Evolutionary conservation across 2,113 vertebrate genomes (phyloP).

Genomic region (western clawed frog (Xenopus tropicalis)): DNA sequence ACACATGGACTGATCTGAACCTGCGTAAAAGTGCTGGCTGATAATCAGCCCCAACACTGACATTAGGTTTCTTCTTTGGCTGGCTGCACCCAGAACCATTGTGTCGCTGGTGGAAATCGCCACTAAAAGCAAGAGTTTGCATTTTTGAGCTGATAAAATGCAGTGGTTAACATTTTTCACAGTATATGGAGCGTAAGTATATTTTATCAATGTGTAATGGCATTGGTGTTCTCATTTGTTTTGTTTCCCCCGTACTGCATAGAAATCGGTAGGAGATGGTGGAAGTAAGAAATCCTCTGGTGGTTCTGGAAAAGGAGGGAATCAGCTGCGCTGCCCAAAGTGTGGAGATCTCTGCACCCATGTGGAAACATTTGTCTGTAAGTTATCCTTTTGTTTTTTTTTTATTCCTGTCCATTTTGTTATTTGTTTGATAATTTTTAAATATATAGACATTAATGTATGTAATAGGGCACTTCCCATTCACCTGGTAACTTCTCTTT

Average conservation of each 20-base stretch:
- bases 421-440: conserved; percentile 1
- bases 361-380: conserved; percentile 96
- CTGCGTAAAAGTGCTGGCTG: too few species aligned
- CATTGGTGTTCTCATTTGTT: neutral
- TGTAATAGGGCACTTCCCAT: neutral
- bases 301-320: conserved; percentile 88
- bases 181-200: too few species aligned
- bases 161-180: too few species aligned
- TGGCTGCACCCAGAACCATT: too few species aligned
- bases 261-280: conserved; percentile 81
- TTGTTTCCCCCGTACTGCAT: conserved; percentile 14
- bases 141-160: too few species aligned
- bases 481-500: neutral
- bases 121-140: too few species aligned
- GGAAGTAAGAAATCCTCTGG: conserved; percentile 79
- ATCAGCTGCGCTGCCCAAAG: conserved; percentile 91
- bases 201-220: too few species aligned
- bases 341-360: conserved; percentile 95
- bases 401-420: conserved; percentile 16
- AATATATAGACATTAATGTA: neutral
- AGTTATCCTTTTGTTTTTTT: conserved; percentile 57
- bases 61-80: too few species aligned
- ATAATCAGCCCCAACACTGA: too few species aligned
- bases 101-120: too few species aligned
- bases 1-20: too few species aligned